phyloP scores from a whole-genome alignment of 2,888 invertebrate genomes.

The Drosophila cracens region DNA sequence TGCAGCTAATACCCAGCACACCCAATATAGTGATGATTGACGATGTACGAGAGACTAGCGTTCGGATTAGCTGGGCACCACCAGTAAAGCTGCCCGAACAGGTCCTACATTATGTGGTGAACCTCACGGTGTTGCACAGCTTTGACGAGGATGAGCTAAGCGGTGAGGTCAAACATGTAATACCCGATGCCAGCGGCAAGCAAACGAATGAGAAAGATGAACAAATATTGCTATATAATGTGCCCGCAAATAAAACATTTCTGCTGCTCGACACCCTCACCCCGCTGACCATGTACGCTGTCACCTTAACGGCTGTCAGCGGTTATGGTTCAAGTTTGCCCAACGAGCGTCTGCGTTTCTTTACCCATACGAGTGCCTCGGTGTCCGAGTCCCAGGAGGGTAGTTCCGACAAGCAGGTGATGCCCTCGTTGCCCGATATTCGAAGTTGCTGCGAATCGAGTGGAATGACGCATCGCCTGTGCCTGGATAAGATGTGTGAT shows the following conservation, averaged over 20 bases:
- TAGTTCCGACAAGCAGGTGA: constrained; percentile 87
- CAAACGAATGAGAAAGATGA: constrained; percentile 82
- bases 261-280: constrained; percentile 88
- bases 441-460: constrained; percentile 89
- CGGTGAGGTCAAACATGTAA: constrained; percentile 53
- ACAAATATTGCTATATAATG: constrained; percentile 71
- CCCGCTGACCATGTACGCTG: constrained; percentile 94
- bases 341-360: constrained; percentile 88
- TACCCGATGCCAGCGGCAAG: constrained; percentile 34
- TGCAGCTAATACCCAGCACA: constrained; percentile 89
- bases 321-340: constrained; percentile 91
- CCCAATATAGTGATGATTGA: constrained; percentile 91
- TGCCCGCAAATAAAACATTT: constrained; percentile 87
- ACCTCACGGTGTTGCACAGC: constrained; percentile 89
- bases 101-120: constrained; percentile 89
- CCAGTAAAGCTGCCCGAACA: constrained; percentile 88
- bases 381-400: constrained; percentile 86
- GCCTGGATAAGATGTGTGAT: constrained; percentile 92
- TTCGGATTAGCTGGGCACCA: constrained; percentile 90
- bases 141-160: constrained; percentile 87
- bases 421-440: constrained; percentile 91
- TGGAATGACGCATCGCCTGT: constrained; percentile 90
- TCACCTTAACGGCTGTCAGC: constrained; percentile 90
- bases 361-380: constrained; percentile 88
- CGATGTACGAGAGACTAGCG: constrained; percentile 89